Percentiles rank a stretch among this genome's conserved stretches.
phyloP scores from a whole-genome alignment of 1,140 invertebrate species.

The Lethocerus indicus region DNA sequence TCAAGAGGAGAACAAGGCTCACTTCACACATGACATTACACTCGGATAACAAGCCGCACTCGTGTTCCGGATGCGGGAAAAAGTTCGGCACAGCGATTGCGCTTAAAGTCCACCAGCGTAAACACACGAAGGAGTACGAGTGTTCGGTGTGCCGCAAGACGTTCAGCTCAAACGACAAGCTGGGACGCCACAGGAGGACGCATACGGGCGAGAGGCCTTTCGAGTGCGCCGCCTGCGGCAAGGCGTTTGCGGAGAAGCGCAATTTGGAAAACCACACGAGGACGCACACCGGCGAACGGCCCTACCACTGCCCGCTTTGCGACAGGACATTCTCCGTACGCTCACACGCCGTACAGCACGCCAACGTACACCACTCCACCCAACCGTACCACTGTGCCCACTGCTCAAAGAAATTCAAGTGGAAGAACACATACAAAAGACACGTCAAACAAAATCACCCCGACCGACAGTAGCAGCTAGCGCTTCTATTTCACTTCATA shows the following conservation, averaged over 20 bases:
- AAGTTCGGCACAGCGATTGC: slow-evolving; percentile 22
- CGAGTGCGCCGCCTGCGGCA: slow-evolving; percentile 29
- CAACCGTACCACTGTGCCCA: slow-evolving; percentile 9
- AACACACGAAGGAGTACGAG: slow-evolving; percentile 28
- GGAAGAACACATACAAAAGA: slow-evolving; percentile 15
- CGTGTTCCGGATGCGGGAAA: slow-evolving; percentile 22
- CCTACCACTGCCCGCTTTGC: slow-evolving; percentile 26
- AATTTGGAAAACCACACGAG: slow-evolving; percentile 30
- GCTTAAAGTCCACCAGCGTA: slow-evolving; percentile 29
- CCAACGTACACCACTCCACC: slow-evolving; percentile 10
- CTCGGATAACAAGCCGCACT: slow-evolving; percentile 17
- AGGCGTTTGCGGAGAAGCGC: slow-evolving; percentile 30
- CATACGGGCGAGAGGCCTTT: slow-evolving; percentile 29
- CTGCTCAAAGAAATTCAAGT: slow-evolving; percentile 13
- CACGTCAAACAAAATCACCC: too few species aligned
- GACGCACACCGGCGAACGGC: slow-evolving; percentile 25
- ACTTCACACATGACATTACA: slow-evolving; percentile 16
- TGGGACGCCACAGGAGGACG: slow-evolving; percentile 12
- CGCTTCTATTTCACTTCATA: too few species aligned
- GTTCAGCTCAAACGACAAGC: slow-evolving; percentile 15
- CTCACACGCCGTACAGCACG: slow-evolving; percentile 13
- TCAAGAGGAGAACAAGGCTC: slow-evolving; percentile 11
- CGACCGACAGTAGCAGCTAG: too few species aligned
- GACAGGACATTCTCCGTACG: slow-evolving; percentile 23
- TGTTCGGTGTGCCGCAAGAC: slow-evolving; percentile 18